A percentile compares a stretch with the other conserved stretches of the same genome.
Evolutionary conservation across 1,140 invertebrate species (phyloP).

Genomic region (Heliothis virescens): DNA sequence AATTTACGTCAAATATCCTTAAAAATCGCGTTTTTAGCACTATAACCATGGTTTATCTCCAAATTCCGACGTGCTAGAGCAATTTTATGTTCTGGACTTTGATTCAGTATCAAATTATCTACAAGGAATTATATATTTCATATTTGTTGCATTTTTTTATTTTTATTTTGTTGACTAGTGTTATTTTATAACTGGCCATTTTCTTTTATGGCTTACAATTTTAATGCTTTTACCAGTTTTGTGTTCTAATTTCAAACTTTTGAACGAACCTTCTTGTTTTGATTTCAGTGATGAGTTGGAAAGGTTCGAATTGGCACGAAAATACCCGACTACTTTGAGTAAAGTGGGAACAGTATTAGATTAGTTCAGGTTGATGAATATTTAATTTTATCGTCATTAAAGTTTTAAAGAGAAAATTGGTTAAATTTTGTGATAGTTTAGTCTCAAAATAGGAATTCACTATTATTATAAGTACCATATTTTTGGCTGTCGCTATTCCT

Average conservation of each 20-base stretch:
- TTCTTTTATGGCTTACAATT: slow-evolving; percentile 23
- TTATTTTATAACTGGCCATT: slow-evolving; percentile 37
- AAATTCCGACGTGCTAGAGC: no score
- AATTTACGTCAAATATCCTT: no score
- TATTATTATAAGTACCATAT: no score
- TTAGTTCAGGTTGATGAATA: neutral
- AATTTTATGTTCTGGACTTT: no score
- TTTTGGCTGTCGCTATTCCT: no score
- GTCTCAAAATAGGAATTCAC: no score
- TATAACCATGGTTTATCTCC: no score
- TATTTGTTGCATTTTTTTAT: no score
- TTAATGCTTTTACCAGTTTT: slow-evolving; percentile 37
- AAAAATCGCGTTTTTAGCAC: no score
- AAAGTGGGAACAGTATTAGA: slow-evolving; percentile 6
- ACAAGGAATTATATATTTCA: no score
- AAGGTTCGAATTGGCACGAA: slow-evolving; percentile 14
- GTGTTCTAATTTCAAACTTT: slow-evolving; percentile 15
- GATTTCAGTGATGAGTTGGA: slow-evolving; percentile 12
- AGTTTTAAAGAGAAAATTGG: neutral
- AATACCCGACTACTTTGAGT: slow-evolving; percentile 1
- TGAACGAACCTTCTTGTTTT: slow-evolving; percentile 26
- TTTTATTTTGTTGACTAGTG: no score
- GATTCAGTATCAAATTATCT: no score
- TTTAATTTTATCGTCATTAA: neutral
- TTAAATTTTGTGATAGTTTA: neutral